phyloP scores from a whole-genome alignment of 2,113 vertebrate species.

The Myiopsitta monachus region DNA sequence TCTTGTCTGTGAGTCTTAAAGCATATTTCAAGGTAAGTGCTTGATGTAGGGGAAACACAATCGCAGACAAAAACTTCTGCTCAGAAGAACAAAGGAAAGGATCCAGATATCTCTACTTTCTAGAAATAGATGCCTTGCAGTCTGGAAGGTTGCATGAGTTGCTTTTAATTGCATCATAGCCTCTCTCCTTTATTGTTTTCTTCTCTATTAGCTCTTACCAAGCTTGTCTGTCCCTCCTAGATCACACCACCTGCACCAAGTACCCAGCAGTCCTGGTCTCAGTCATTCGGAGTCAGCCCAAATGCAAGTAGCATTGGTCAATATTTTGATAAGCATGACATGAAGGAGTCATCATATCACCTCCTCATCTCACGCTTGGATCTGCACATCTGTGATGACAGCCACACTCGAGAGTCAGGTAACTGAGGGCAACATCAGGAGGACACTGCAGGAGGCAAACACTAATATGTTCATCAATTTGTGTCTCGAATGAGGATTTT shows the following conservation, averaged over 20 bases:
- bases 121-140: background rate
- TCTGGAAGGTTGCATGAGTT: background rate
- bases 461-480: fast-evolving
- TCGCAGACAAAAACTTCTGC: background rate
- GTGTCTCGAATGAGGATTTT: background rate
- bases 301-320: conserved; percentile 85
- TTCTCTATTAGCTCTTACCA: background rate
- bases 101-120: background rate
- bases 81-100: background rate
- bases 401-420: conserved; percentile 85
- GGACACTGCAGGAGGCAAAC: background rate
- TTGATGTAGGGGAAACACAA: background rate
- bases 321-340: conserved; percentile 91
- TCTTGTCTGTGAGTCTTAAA: background rate
- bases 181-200: too few relatives aligned
- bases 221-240: conserved; percentile 64
- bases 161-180: background rate
- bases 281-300: conserved; percentile 71
- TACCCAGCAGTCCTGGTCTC: conserved; percentile 84
- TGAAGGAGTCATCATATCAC: conserved; percentile 97
- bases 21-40: background rate
- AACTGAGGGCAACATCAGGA: background rate
- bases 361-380: conserved; percentile 95
- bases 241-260: conserved; percentile 84
- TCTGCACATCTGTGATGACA: conserved; percentile 95